Base-by-base conservation (phyloP, 2,888 invertebrate genomes). In the Patella pellucida region DNA sequence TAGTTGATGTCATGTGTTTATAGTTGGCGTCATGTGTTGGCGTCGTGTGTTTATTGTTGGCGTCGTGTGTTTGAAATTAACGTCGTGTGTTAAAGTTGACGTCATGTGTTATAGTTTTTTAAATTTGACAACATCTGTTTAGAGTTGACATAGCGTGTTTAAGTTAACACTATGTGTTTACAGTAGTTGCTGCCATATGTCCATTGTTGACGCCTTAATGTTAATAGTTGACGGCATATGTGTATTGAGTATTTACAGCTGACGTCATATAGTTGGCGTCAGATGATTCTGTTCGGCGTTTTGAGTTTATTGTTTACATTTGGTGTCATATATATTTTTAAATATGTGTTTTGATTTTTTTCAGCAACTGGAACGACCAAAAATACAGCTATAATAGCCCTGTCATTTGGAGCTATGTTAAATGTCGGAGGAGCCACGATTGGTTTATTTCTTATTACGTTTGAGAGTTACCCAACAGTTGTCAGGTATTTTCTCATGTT, bases 391-490 rank as follows among this genome's bases (percentile, higher is more conserved):
- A 75, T 75, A 19, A 75, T 72, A 2, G 27, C 56, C 14, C 62
- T 75, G 75, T 75, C 72, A 50, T 68, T 75, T 51, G 27, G 56
- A 16, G 69, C 68, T 31, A 41, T 69, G 23, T 52, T 69, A 2
- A 72, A 72, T 27, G 31, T 75, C 0, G 72, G 72, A 2, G 72
- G 75, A 4, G 75, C 75, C 2, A 69, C 75, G 15, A 56, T 72
- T 0, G 75, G 71, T 5, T 75, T 75, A 27, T 56, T 75, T 15
- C 72, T 75, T 19, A 72, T 75, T 11, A 72, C 75, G 15, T 72
- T 69, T 41, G 75, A 75, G 72, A 72, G 71, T 15, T 75, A 75
- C 27, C 75, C 75, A 12, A 75, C 75, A 14, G 75, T 75, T 16
- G 72, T 75, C n/a, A 71, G 75, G 75, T 72, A 51, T 9, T 7